Conservation (phyloP, 2,888 invertebrate species). For the Thyatira batis region DNA sequence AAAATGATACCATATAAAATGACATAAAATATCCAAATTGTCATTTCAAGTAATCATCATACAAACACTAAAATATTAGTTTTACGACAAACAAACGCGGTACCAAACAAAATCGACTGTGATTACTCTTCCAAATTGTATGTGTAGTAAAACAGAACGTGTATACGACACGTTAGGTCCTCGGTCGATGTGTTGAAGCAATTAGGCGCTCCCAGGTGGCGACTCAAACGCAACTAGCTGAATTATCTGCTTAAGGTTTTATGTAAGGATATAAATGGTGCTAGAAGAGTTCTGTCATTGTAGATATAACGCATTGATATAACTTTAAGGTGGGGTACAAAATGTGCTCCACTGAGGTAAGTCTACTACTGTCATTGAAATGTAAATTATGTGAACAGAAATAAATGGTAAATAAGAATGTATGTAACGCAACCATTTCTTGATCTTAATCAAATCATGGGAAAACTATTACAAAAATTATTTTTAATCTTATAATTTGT, state of each 20-base stretch:
- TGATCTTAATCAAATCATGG: no score
- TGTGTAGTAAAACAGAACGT: constrained; percentile 40
- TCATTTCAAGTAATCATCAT: no score
- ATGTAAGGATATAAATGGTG: constrained; percentile 28
- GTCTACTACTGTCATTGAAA: no score
- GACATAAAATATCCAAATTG: no score
- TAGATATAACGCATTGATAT: neutral
- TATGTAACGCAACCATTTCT: no score
- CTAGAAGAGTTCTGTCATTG: constrained; percentile 29
- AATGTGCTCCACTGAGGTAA: no score
- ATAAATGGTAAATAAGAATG: no score
- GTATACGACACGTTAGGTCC: constrained; percentile 33
- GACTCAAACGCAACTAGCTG: constrained; percentile 65
- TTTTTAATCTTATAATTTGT: no score
- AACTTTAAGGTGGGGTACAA: neutral
- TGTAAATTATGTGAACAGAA: no score
- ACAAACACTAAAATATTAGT: neutral
- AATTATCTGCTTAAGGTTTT: constrained; percentile 73
- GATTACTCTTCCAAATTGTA: constrained; percentile 44
- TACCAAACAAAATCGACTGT: constrained; percentile 14
- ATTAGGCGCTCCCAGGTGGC: constrained; percentile 74
- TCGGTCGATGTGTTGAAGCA: constrained; percentile 55
- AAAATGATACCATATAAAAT: no score
- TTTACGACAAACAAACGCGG: neutral
- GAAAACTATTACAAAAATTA: no score